Evolutionary conservation across 2,113 vertebrate species (phyloP).

Genomic region (Macquaria australasica): DNA sequence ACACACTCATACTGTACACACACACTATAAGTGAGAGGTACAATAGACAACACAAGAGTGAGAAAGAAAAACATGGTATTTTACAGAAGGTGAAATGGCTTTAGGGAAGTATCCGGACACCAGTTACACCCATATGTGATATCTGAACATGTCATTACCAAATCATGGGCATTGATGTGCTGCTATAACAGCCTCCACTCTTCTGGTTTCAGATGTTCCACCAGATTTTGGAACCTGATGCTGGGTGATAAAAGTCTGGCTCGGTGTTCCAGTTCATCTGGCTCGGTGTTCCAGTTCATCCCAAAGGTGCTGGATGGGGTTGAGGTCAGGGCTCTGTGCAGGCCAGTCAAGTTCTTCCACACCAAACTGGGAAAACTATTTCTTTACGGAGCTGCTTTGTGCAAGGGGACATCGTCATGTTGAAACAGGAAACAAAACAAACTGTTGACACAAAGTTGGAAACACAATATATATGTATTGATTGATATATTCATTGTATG

Average conservation of each 20-base stretch:
- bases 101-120: not conserved
- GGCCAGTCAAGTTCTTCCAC: not conserved
- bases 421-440: no score
- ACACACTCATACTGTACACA: slow-evolving; percentile 15
- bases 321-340: no score
- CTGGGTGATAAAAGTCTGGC: no score
- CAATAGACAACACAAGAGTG: slow-evolving; percentile 10
- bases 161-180: not conserved
- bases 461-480: no score
- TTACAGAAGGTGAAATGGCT: not conserved
- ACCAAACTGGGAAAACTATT: no score
- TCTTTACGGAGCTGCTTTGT: no score
- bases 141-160: not conserved
- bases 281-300: no score
- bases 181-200: not conserved
- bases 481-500: no score
- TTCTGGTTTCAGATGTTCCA: not conserved
- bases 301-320: no score
- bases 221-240: not conserved
- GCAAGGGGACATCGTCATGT: no score
- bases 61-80: not conserved
- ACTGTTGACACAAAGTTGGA: no score
- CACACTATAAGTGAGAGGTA: not conserved
- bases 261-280: no score
- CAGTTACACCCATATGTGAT: not conserved